Evolutionary conservation across 2,113 vertebrate species (phyloP).

Genomic region (Myiopsitta monachus): DNA sequence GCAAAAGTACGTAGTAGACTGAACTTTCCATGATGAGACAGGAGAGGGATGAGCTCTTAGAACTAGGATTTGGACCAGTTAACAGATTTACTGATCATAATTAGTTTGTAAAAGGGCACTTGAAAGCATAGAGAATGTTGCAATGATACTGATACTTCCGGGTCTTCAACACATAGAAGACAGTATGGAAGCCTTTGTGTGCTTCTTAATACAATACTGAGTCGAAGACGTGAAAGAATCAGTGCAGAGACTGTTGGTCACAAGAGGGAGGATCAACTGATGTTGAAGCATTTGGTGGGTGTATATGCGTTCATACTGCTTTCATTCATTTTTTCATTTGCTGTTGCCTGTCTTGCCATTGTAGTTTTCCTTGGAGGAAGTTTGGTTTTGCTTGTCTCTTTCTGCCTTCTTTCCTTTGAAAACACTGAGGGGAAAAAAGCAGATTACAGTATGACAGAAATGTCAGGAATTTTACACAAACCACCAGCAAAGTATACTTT

Average conservation of each 20-base stretch:
- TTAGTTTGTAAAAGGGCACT: background rate
- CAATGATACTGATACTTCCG: background rate
- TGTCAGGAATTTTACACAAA: background rate
- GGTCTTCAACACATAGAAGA: rapidly evolving
- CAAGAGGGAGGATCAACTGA: background rate
- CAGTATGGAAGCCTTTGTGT: background rate
- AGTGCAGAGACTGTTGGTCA: background rate
- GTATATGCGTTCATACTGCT: background rate
- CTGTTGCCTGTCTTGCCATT: background rate
- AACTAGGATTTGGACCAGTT: background rate
- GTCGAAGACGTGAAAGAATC: background rate
- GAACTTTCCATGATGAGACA: background rate
- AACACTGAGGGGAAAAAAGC: background rate
- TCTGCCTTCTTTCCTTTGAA: background rate
- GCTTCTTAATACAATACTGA: background rate
- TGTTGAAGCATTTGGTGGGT: background rate
- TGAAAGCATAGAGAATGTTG: background rate
- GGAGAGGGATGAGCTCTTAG: background rate
- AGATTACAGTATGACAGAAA: background rate
- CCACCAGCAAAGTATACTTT: background rate
- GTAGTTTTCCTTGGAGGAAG: background rate
- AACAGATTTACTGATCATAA: background rate
- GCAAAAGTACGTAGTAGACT: background rate
- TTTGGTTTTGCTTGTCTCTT: background rate
- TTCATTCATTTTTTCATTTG: background rate